Evolutionary conservation across 92 coral and sea anemone species (phyloP), one percentile per base, ranked within the genome.

Genomic region (Porites divaricata): DNA sequence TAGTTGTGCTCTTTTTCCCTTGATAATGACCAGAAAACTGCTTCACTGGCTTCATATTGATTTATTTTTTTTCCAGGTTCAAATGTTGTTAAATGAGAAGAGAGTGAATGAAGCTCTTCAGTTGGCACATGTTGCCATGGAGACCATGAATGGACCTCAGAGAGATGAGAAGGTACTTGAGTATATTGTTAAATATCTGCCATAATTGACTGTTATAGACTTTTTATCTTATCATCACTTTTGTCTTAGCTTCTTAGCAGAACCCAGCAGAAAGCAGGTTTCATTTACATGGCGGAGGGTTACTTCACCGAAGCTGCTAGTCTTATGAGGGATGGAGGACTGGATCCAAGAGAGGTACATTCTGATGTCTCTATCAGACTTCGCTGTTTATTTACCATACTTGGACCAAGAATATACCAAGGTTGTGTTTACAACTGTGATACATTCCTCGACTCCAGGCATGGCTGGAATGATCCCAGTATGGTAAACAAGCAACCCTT

Each of bases 91-190:
- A 53, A 89, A 81, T 76, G 92, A 93, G 63, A 97, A 93, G 79
- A 95, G 93, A 72, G 95, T 97, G 53, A 84, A 88, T 49, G 99
- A 97, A 83, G 98, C 99, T 24, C 89, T 97, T 24, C 97, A 97
- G 72, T 91, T 97, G 23, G 99, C 99, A 22, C 98, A 95, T 52
- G 95, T 97, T 89, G 98, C 99, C 81, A 93, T 97, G 94, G 97
- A 97, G 91, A 97, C 97, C 23, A 80, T 85, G 51, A 72, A 85
- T 17, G 95, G 92, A 23, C 81, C 89, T 70, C 89, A 90, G 13
- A 88, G 91, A 63, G 95, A 97, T 53, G 93, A 91, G 59, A 85
- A 92, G 88, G 98, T 94, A 78, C 23, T 57, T n/a, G 14, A 54
- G 16, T 54, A 54, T 11, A 54, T 54, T 54, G 59, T 15, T 54